Base-by-base conservation (phyloP, 2,113 vertebrate genomes). In the Athene cunicularia region DNA sequence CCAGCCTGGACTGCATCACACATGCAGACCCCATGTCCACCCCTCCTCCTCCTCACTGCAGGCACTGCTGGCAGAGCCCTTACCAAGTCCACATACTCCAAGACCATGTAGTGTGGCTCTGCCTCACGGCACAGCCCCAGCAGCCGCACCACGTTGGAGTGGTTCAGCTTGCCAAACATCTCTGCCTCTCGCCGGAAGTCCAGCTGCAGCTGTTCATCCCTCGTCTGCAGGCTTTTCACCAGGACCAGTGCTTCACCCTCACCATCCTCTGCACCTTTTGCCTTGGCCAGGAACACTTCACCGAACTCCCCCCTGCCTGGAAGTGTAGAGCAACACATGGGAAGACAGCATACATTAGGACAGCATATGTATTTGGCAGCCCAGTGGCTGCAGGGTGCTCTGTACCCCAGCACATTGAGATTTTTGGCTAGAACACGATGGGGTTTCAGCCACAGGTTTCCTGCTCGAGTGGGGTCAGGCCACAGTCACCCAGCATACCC, bases 31-130 rank as follows among this genome's bases (percentile, higher is more conserved):
- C 39, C 33, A 5, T 2, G 6, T 15, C 47, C 49, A 7, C 1
- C 20, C 45, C 8, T 37, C 30, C 32, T 47, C 32, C 47, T 80
- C 35, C 41, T 73, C 55, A 15, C 30, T 23, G 27, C 55, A 52
- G 66, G 71, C 24, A 14, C 24, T 24, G 71, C 73, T 50, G 67
- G 53, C 41, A 81, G 20, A 23, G 39, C 16, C 50, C 97, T 88
- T 98, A 99, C 99, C 99, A 99, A 98, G 96, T 99, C 99, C 50
- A 99, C 99, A 6, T 99, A 99, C 96, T 99, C 99, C 94, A 99
- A 98, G 95, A 99, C 98, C 98, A 99, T 99, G 98, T 99, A 99
- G 96, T 99, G 99, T 0, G 99, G 99, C 88, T 99, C 99, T 0
- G 98, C 97, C 95, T 99, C 99, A 1, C 98, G 98, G 92, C 99